Percentiles rank a stretch among this genome's conserved stretches.
Conservation (phyloP, 2,797 vertebrate genomes). For the Nyctibius grandis region DNA sequence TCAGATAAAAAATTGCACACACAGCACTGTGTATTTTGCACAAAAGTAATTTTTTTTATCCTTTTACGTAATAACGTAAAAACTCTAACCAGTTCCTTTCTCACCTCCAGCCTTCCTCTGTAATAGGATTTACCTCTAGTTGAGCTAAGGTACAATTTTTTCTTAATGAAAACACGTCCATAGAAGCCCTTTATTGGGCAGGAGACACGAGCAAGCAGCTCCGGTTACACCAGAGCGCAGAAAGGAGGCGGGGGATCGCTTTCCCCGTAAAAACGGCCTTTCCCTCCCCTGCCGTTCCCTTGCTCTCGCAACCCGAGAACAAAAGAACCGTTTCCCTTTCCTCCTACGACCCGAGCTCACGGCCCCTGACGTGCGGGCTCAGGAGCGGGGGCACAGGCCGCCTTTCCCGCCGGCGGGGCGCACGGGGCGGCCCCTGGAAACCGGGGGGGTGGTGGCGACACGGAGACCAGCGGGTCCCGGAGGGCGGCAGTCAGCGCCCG, state of each 20-base stretch:
- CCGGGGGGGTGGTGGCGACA: no score
- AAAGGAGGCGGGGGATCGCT: rapidly evolving
- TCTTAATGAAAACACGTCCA: rapidly evolving
- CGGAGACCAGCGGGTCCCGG: no score
- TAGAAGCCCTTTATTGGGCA: rapidly evolving
- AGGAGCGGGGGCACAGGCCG: background rate
- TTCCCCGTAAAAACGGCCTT: no score
- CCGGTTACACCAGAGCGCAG: rapidly evolving
- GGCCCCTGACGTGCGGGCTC: background rate
- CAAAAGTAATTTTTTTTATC: background rate
- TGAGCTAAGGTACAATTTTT: rapidly evolving
- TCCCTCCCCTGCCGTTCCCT: no score
- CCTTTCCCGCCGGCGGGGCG: background rate
- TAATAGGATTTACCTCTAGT: rapidly evolving
- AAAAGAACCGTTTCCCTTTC: rapidly evolving
- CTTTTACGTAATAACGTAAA: no score
- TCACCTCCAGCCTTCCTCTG: background rate
- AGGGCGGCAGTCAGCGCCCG: background rate
- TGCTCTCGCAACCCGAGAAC: rapidly evolving
- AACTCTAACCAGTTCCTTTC: rapidly evolving
- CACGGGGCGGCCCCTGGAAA: no score
- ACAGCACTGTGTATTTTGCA: background rate
- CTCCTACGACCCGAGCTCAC: rapidly evolving
- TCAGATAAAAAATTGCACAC: background rate
- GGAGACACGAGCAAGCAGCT: rapidly evolving